Base-by-base conservation (phyloP, 2,888 invertebrate genomes). In the Aphidoletes aphidimyza region DNA sequence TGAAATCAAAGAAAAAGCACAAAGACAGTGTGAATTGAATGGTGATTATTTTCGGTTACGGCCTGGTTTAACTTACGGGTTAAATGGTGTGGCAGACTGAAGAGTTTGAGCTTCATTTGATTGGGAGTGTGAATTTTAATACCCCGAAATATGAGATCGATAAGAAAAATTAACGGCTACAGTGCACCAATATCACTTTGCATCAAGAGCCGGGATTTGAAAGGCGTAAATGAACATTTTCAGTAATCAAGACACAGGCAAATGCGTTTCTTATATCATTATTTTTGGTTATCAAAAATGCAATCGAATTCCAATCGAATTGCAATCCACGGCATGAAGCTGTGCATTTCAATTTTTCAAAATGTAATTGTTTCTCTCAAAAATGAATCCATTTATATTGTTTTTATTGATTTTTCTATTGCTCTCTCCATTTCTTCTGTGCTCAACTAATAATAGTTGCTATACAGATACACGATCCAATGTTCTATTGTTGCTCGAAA, bases 351-450 rank as follows among this genome's bases (percentile, higher is more conserved):
- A 30, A 11, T 69, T 69, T 69, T 26, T n/a, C n/a, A 3, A 42
- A 42, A 42, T 14, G 5, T 3, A 54, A 54, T 54, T 22, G 54
- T 54, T 54, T 54, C 22, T 54, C 9, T 54, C 9, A 6, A 49
- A 2, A 17, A 0, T 69, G 14, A 14, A 69, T 69, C 34, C 69
- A 69, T 69, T 30, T 69, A n/a, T n/a, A n/a, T 34, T 54, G n/a
- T 54, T 54, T 69, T 69, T 69, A 69, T 69, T 69, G 69, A 69
- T 69, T 30, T 30, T 26, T 69, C 26, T 69, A 30, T 30, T n/a
- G n/a, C n/a, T n/a, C n/a, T n/a, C n/a, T 17, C 30, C 34, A 2
- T 54, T 19, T 54, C 22, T 26, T 54, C 22, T 54, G 22, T 54
- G 5, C 26, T 8, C 26, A 26, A 11, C 26, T n/a, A n/a, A n/a